These are phyloP conservation scores for Deroplatys truncata DNA, from an alignment of 2,888 invertebrate genomes.

Conservation along the genomic window DNA sequence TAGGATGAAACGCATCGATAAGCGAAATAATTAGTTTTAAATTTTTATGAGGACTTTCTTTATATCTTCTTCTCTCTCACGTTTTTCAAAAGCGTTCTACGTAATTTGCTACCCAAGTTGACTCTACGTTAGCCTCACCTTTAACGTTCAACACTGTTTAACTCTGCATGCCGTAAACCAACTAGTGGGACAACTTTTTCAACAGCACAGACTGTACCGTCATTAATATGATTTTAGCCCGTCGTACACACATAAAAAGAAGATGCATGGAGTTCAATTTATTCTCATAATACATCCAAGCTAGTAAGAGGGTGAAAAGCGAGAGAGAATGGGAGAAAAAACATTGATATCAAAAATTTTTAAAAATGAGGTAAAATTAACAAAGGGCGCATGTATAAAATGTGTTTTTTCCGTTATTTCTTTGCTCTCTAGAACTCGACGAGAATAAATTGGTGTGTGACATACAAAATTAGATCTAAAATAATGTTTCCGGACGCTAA, in stretches of 20 bases:
- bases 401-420: neutral
- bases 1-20: no score
- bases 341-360: conserved; percentile 15
- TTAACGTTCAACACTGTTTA: no score
- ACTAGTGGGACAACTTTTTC: neutral
- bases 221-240: conserved; percentile 22
- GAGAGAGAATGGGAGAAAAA: neutral
- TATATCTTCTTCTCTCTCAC: no score
- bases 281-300: conserved; percentile 24
- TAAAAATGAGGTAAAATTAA: conserved; percentile 25
- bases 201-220: conserved; percentile 1
- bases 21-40: no score
- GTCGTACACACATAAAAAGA: conserved; percentile 10
- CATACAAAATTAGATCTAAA: conserved; percentile 18
- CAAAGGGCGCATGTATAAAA: conserved; percentile 13
- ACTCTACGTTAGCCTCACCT: no score
- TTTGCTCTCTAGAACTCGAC: neutral
- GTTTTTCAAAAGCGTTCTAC: no score
- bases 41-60: no score
- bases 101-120: no score
- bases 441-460: conserved; percentile 12
- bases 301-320: conserved; percentile 5
- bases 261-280: conserved; percentile 26
- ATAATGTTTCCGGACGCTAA: conserved; percentile 10
- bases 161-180: neutral